A percentile compares a stretch with the other conserved stretches of the same genome.
Evolutionary conservation across 2,888 invertebrate genomes (phyloP).

Genomic region (Epirrita christyi): DNA sequence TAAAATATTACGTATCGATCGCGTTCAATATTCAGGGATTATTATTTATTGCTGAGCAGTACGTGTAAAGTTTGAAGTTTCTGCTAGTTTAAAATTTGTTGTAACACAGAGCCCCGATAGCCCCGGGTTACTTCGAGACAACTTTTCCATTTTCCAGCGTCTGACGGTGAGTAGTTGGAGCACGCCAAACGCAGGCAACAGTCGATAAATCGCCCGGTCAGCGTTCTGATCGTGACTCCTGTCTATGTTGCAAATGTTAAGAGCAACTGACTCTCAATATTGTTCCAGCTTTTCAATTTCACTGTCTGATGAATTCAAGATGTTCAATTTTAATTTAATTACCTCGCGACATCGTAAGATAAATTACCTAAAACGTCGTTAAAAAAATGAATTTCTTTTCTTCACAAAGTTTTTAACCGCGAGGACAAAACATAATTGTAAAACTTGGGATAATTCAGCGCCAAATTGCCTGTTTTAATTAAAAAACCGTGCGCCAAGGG

Average conservation of each 20-base stretch:
- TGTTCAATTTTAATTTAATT: conserved; percentile 33
- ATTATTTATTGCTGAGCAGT: conserved; percentile 66
- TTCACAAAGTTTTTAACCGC: conserved; percentile 52
- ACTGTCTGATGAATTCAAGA: conserved; percentile 10
- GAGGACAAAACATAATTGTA: conserved; percentile 65
- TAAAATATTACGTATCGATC: conserved; percentile 60
- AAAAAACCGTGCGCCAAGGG: conserved; percentile 70
- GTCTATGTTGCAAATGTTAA: conserved; percentile 33
- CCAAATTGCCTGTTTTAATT: conserved; percentile 77
- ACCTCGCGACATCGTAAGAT: conserved; percentile 34
- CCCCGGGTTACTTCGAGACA: conserved; percentile 55
- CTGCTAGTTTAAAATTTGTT: conserved; percentile 65
- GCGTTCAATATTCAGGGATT: conserved; percentile 57
- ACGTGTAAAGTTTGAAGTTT: conserved; percentile 59
- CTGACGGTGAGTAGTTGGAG: conserved; percentile 45
- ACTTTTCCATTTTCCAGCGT: conserved; percentile 66
- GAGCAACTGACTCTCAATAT: conserved; percentile 7
- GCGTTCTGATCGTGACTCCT: conserved; percentile 44
- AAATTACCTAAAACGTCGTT: conserved; percentile 41
- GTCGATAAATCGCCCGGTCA: conserved; percentile 59
- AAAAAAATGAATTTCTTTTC: conserved; percentile 51
- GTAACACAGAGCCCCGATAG: conserved; percentile 58
- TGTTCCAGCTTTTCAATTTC: conserved; percentile 3
- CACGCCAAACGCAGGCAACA: conserved; percentile 52
- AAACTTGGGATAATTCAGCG: conserved; percentile 66